Percentiles rank a stretch among this genome's conserved stretches.
Evolutionary conservation across 2,113 vertebrate species (phyloP).

Genomic region (Triplophysa dalaica): DNA sequence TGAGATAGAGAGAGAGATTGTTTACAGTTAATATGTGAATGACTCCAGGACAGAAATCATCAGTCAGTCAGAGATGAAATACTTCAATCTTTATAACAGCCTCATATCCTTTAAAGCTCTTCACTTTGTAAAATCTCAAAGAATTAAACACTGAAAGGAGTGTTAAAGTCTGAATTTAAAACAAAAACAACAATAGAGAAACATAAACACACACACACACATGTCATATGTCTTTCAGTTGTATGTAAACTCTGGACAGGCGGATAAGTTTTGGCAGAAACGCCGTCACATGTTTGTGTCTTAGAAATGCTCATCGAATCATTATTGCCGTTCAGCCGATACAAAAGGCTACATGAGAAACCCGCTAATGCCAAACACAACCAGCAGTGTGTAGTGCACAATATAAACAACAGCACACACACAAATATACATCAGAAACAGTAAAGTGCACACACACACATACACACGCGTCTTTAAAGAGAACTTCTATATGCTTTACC

Average conservation of each 20-base stretch:
- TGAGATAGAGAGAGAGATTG: neutral
- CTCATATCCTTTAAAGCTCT: conserved; percentile 74
- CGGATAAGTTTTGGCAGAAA: conserved; percentile 80
- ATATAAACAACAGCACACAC: conserved; percentile 75
- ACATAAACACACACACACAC: conserved; percentile 63
- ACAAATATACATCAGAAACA: conserved; percentile 61
- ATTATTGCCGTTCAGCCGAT: conserved; percentile 79
- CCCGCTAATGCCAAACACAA: conserved; percentile 89
- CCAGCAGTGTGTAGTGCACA: conserved; percentile 78
- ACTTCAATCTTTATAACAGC: conserved; percentile 74
- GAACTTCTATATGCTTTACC: conserved; percentile 65
- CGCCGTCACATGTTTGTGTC: conserved; percentile 75
- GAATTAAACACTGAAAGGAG: conserved; percentile 80
- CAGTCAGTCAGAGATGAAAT: conserved; percentile 59
- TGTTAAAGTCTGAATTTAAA: conserved; percentile 82
- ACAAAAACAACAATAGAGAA: conserved; percentile 75
- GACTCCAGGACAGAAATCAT: neutral
- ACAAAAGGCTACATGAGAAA: conserved; percentile 75
- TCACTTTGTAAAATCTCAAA: conserved; percentile 78
- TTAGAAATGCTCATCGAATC: conserved; percentile 71
- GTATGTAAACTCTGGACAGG: conserved; percentile 78
- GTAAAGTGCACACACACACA: conserved; percentile 69
- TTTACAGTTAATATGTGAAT: neutral
- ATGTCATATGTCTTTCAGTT: conserved; percentile 67
- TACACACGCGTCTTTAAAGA: conserved; percentile 32